Percentiles rank a stretch among this genome's conserved stretches.
These are phyloP conservation scores for Ambastaia sidthimunki DNA, from an alignment of 2,797 vertebrate genomes.

Conservation along the genomic window DNA sequence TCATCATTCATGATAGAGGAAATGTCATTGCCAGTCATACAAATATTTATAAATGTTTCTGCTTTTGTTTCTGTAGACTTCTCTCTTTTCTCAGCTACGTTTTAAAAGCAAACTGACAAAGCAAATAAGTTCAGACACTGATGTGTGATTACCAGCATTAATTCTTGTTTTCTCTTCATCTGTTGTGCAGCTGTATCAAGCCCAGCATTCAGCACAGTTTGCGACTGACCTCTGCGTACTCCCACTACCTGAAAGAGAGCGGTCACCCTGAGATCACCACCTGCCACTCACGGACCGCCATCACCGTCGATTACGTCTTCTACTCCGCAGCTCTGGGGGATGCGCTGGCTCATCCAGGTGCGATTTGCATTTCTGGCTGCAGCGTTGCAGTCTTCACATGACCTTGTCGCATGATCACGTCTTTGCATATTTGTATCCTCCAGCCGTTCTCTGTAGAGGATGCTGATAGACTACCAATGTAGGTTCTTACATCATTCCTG, in stretches of 20 bases:
- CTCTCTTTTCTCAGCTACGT: neutral
- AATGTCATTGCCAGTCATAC: neutral
- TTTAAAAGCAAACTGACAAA: neutral
- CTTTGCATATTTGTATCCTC: neutral
- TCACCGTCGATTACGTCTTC: conserved; percentile 92
- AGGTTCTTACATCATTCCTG: conserved; percentile 26
- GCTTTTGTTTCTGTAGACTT: neutral
- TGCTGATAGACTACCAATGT: conserved; percentile 12
- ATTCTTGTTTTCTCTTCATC: neutral
- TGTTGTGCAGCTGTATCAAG: conserved; percentile 61
- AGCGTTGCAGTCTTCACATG: neutral
- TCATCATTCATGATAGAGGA: neutral
- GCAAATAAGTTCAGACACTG: neutral
- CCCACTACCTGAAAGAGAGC: conserved; percentile 81
- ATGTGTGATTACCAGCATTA: neutral
- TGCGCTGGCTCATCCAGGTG: conserved; percentile 30
- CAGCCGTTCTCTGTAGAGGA: neutral
- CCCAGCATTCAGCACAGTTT: conserved; percentile 81
- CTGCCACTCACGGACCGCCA: conserved; percentile 86
- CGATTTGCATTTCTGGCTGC: neutral
- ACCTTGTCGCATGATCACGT: neutral
- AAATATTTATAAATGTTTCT: too few species aligned
- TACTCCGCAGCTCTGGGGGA: conserved; percentile 67
- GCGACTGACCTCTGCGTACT: conserved; percentile 88
- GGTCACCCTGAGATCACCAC: conserved; percentile 89